Evolutionary conservation across 2,113 vertebrate species (phyloP).

Genomic region (Pandion haliaetus): DNA sequence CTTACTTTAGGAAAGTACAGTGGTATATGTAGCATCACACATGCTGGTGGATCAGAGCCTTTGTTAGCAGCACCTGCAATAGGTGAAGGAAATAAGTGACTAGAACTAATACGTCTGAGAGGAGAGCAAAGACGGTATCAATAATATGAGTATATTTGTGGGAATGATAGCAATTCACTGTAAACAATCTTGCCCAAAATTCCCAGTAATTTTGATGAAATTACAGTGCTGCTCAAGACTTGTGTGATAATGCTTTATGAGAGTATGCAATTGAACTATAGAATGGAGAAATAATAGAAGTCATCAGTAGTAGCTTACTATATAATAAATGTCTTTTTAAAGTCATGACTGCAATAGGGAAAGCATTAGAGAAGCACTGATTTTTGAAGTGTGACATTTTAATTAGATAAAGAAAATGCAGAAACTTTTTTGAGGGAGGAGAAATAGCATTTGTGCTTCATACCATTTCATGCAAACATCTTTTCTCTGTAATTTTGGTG

Average conservation of each 20-base stretch:
- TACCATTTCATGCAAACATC: background rate
- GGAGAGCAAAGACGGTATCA: background rate
- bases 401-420: background rate
- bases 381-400: background rate
- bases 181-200: background rate
- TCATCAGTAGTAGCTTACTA: background rate
- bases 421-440: background rate
- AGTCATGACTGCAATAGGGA: background rate
- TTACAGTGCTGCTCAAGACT: background rate
- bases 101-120: background rate
- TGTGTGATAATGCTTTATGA: background rate
- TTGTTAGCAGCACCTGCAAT: background rate
- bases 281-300: slow-evolving; percentile 1
- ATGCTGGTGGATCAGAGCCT: background rate
- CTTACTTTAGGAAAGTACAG: accelerated
- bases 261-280: background rate
- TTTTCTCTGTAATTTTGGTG: background rate
- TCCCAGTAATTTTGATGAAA: slow-evolving; percentile 1
- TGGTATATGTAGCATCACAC: background rate
- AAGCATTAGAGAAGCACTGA: background rate
- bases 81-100: background rate
- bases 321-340: background rate
- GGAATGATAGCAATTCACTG: background rate
- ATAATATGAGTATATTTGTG: background rate
- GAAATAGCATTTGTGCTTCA: background rate